Evolutionary conservation across 2,888 invertebrate genomes (phyloP).

Genomic region (Spisula solida): DNA sequence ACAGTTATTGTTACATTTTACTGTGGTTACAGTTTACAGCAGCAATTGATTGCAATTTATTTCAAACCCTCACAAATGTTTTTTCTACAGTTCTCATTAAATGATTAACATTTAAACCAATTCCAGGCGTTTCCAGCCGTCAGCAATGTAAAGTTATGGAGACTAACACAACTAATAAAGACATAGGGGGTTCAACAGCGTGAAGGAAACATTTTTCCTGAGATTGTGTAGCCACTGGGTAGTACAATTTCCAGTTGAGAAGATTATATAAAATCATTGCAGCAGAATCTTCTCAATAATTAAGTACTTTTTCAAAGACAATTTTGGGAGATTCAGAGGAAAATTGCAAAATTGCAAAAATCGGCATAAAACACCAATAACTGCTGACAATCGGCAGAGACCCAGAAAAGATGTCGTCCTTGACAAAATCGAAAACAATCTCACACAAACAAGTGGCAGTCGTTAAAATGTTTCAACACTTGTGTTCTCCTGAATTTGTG

Average conservation of each 20-base stretch:
- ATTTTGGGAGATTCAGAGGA: background rate
- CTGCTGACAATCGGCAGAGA: background rate
- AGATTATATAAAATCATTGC: background rate
- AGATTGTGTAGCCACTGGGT: background rate
- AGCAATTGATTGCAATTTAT: too few relatives aligned
- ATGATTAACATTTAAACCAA: background rate
- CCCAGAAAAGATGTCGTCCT: background rate
- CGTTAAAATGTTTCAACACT: background rate
- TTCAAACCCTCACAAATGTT: too few relatives aligned
- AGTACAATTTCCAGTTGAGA: background rate
- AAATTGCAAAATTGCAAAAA: background rate
- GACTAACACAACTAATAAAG: background rate
- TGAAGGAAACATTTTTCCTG: background rate
- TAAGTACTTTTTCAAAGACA: conserved; percentile 1
- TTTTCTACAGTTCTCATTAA: background rate
- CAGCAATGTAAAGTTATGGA: too few relatives aligned
- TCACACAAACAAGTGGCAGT: background rate
- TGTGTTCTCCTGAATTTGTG: background rate
- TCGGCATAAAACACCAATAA: background rate
- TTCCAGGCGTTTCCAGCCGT: too few relatives aligned
- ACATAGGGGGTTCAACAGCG: background rate
- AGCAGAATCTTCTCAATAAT: conserved; percentile 8
- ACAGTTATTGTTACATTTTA: too few relatives aligned
- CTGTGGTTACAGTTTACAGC: too few relatives aligned
- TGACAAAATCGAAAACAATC: background rate